Conservation (phyloP, 2,113 vertebrate species). For the Gymnogyps californianus region DNA sequence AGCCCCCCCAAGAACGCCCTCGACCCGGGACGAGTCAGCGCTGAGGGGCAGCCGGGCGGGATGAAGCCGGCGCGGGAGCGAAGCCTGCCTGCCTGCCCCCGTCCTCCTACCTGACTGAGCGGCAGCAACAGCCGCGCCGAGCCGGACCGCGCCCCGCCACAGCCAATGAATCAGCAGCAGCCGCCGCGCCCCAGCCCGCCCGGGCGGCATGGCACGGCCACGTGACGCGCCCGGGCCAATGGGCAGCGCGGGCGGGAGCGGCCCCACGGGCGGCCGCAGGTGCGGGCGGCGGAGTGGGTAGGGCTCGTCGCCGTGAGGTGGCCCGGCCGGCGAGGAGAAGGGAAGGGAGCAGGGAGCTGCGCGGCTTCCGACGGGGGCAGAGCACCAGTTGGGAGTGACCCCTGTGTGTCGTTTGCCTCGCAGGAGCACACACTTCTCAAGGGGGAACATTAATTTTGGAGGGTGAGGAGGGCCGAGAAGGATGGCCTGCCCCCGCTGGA, state of each 20-base stretch:
- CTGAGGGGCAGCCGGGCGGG: background rate
- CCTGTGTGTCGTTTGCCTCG: rapidly evolving
- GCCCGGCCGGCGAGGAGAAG: background rate
- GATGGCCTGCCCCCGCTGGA: rapidly evolving
- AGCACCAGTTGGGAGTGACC: rapidly evolving
- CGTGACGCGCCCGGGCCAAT: background rate
- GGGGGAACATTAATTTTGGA: rapidly evolving
- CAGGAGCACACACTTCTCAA: rapidly evolving
- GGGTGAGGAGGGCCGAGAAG: background rate
- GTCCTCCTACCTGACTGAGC: background rate
- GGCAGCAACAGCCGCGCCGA: background rate
- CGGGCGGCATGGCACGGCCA: background rate
- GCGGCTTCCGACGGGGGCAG: background rate
- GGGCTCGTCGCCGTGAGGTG: background rate
- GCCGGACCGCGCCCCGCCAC: background rate
- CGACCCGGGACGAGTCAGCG: background rate
- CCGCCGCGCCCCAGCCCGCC: background rate
- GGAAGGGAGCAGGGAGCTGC: background rate
- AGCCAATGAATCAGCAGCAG: background rate
- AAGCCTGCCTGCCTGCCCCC: background rate
- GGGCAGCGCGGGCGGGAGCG: background rate
- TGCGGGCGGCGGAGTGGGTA: background rate
- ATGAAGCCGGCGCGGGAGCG: background rate
- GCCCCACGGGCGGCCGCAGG: background rate
- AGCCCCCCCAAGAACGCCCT: no score